Conservation (phyloP, 92 coral and sea anemone species). For the Isaurus tuberculatus region DNA sequence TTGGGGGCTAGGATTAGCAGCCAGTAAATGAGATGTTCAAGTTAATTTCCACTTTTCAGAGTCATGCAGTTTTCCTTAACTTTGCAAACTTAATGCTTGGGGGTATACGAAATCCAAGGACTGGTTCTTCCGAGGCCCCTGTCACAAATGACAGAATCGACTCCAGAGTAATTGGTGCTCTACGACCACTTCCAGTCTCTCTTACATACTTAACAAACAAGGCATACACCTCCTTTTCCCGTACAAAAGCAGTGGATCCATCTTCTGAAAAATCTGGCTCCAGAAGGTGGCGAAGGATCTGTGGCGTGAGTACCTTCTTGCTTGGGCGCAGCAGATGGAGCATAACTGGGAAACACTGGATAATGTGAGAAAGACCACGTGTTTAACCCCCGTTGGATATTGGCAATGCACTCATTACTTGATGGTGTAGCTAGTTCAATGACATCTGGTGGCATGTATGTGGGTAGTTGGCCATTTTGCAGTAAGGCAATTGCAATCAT, state of each 20-base stretch:
- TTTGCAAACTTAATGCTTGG: slow-evolving; percentile 59
- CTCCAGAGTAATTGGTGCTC: slow-evolving; percentile 62
- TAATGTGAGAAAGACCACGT: slow-evolving; percentile 57
- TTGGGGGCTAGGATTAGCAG: too few species aligned
- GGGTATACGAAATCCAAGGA: slow-evolving; percentile 68
- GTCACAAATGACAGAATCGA: slow-evolving; percentile 62
- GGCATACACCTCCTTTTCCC: slow-evolving; percentile 65
- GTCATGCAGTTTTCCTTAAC: not conserved
- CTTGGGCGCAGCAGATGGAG: slow-evolving; percentile 64
- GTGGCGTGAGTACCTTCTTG: slow-evolving; percentile 42
- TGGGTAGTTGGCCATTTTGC: slow-evolving; percentile 46
- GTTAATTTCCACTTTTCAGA: too few species aligned
- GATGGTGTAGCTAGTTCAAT: slow-evolving; percentile 39
- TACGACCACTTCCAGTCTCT: slow-evolving; percentile 71
- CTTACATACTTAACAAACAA: slow-evolving; percentile 73
- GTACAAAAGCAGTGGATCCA: slow-evolving; percentile 53
- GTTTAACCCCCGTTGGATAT: slow-evolving; percentile 61
- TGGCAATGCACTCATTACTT: slow-evolving; percentile 39
- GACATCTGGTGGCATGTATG: slow-evolving; percentile 45
- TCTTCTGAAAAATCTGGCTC: slow-evolving; percentile 63
- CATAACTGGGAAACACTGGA: slow-evolving; percentile 48
- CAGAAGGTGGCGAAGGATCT: slow-evolving; percentile 55
- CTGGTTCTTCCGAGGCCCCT: slow-evolving; percentile 78
- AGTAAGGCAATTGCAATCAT: slow-evolving; percentile 48
- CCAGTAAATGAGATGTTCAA: too few species aligned